Percentiles rank a stretch among this genome's conserved stretches.
These are phyloP conservation scores for Nowickia ferox DNA, from an alignment of 2,888 invertebrate genomes.

Conservation along the genomic window DNA sequence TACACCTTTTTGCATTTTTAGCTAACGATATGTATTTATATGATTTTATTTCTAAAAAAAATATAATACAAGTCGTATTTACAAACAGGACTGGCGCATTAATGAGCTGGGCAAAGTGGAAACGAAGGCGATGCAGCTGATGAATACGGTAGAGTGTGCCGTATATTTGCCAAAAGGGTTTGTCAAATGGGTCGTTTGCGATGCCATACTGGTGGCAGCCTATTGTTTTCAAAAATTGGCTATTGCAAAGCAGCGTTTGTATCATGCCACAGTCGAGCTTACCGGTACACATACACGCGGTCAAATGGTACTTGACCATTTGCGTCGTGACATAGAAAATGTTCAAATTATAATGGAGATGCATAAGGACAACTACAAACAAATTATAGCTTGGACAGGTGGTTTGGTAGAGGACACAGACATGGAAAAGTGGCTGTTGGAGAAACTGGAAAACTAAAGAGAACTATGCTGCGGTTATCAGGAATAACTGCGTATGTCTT, in stretches of 20 bases:
- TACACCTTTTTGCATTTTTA: no score
- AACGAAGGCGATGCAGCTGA: constrained; percentile 81
- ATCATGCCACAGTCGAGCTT: constrained; percentile 85
- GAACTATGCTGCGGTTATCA: neutral
- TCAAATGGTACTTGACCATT: constrained; percentile 86
- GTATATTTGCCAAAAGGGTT: constrained; percentile 73
- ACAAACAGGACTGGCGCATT: constrained; percentile 84
- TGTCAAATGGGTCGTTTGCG: constrained; percentile 82
- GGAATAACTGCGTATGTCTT: neutral
- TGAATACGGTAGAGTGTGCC: constrained; percentile 83
- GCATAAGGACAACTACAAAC: constrained; percentile 70
- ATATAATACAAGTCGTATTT: neutral
- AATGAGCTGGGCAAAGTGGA: constrained; percentile 76
- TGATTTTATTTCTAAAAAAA: neutral
- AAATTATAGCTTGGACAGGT: constrained; percentile 75
- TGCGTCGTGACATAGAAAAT: constrained; percentile 72
- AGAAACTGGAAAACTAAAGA: neutral
- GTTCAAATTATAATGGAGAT: constrained; percentile 73
- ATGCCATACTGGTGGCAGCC: constrained; percentile 84
- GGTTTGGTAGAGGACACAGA: constrained; percentile 63
- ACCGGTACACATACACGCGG: constrained; percentile 84
- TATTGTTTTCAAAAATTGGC: constrained; percentile 82
- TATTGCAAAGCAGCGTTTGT: constrained; percentile 75
- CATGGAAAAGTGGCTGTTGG: constrained; percentile 49
- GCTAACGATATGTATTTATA: no score